Conservation (phyloP, 2,888 invertebrate genomes). For the Trichacis sp. region DNA sequence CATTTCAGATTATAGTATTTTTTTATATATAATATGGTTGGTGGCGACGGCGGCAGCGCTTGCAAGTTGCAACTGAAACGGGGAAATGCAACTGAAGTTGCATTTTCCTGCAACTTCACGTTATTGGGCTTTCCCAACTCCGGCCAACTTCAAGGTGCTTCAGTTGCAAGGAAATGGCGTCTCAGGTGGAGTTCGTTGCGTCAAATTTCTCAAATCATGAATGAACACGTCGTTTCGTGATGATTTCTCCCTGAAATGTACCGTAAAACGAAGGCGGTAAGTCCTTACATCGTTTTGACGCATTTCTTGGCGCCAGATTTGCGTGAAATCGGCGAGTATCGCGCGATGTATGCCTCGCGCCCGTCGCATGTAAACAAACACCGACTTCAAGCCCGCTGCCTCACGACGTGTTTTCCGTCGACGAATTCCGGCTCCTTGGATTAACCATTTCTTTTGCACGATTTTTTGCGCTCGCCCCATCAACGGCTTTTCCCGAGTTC, state of each 20-base stretch:
- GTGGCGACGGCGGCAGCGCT: no score
- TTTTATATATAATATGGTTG: no score
- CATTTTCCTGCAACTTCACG: no score
- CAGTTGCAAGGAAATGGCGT: conserved; percentile 71
- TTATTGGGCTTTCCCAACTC: no score
- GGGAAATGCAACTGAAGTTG: no score
- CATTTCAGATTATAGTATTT: no score
- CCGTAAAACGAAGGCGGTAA: conserved; percentile 52
- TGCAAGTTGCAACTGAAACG: no score
- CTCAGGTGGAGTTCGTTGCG: conserved; percentile 69
- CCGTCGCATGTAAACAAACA: conserved; percentile 64
- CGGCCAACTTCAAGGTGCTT: conserved; percentile 36
- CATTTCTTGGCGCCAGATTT: conserved; percentile 8
- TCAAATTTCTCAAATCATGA: conserved; percentile 68
- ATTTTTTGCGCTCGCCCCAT: no score
- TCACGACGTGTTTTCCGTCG: conserved; percentile 43
- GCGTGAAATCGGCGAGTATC: conserved; percentile 16
- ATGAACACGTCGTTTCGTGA: conserved; percentile 63
- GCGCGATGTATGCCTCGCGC: conserved; percentile 40
- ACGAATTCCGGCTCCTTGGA: neutral
- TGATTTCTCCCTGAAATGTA: conserved; percentile 48
- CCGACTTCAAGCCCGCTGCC: conserved; percentile 44
- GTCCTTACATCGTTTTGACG: conserved; percentile 36
- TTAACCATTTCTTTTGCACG: neutral
- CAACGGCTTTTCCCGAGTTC: neutral